Evolutionary conservation across 2,888 invertebrate genomes (phyloP).

Genomic region (Agapetus fuscipes): DNA sequence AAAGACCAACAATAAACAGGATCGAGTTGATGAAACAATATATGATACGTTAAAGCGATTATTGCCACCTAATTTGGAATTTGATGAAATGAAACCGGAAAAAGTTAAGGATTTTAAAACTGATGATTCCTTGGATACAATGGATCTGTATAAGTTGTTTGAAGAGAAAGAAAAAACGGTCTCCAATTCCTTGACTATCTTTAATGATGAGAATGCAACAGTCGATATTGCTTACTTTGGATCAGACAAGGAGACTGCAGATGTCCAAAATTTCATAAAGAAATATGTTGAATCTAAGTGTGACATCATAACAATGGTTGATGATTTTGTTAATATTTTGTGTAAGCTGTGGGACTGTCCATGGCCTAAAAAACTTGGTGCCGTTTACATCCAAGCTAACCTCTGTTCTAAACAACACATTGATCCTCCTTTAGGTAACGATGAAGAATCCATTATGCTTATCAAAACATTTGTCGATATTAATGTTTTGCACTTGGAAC

Average conservation of each 20-base stretch:
- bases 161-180: conserved; percentile 36
- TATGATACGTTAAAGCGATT: conserved; percentile 59
- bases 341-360: conserved; percentile 50
- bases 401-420: conserved; percentile 42
- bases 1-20: conserved; percentile 45
- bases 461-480: conserved; percentile 32
- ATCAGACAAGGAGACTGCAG: conserved; percentile 50
- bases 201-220: neutral
- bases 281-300: conserved; percentile 46
- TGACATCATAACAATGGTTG: conserved; percentile 51
- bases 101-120: conserved; percentile 33
- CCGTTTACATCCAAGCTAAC: conserved; percentile 52
- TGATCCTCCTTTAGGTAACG: conserved; percentile 36
- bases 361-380: conserved; percentile 54
- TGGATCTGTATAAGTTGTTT: conserved; percentile 53
- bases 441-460: conserved; percentile 26
- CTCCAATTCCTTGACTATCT: conserved; percentile 9
- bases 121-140: conserved; percentile 52
- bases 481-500: conserved; percentile 38
- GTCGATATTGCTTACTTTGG: conserved; percentile 55
- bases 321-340: conserved; percentile 48
- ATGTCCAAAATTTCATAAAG: conserved; percentile 54
- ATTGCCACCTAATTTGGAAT: conserved; percentile 51
- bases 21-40: conserved; percentile 50
- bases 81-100: conserved; percentile 26